A percentile compares a stretch with the other conserved stretches of the same genome.
These are phyloP conservation scores for Agapornis roseicollis DNA, from an alignment of 2,113 vertebrate species.

Conservation along the genomic window DNA sequence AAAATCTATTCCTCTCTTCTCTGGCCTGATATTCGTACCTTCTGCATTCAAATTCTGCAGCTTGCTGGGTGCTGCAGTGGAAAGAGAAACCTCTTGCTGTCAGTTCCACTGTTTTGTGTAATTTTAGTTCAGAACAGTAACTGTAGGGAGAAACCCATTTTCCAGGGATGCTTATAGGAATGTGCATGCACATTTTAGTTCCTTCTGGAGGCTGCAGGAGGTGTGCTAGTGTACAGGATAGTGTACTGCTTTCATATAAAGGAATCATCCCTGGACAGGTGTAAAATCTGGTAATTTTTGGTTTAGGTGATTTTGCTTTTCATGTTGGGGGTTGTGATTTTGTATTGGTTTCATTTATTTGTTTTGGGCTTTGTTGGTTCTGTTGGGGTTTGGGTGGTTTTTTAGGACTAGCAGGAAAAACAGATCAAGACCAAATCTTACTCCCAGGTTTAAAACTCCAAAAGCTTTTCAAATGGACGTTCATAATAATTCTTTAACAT, in stretches of 20 bases:
- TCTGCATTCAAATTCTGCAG: background rate
- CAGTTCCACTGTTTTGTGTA: background rate
- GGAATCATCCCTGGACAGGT: background rate
- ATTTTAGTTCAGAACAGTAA: background rate
- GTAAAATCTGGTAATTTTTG: background rate
- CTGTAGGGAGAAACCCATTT: background rate
- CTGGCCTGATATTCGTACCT: background rate
- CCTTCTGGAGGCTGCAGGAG: background rate
- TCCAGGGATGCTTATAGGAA: background rate
- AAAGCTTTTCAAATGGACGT: background rate
- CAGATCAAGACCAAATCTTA: background rate
- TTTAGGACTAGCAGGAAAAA: background rate
- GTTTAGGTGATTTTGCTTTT: background rate
- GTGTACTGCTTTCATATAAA: background rate
- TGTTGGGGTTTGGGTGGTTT: rapidly evolving
- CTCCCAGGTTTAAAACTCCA: background rate
- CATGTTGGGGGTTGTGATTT: background rate
- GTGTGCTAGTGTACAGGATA: background rate
- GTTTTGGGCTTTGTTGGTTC: background rate
- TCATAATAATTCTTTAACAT: background rate
- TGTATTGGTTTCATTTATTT: background rate
- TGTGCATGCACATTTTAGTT: background rate
- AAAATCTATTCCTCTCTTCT: background rate
- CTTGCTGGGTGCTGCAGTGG: background rate
- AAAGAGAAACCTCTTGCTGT: background rate